These are phyloP conservation scores for Neomorphus geoffroyi DNA, from an alignment of 2,797 vertebrate species.

Conservation along the genomic window DNA sequence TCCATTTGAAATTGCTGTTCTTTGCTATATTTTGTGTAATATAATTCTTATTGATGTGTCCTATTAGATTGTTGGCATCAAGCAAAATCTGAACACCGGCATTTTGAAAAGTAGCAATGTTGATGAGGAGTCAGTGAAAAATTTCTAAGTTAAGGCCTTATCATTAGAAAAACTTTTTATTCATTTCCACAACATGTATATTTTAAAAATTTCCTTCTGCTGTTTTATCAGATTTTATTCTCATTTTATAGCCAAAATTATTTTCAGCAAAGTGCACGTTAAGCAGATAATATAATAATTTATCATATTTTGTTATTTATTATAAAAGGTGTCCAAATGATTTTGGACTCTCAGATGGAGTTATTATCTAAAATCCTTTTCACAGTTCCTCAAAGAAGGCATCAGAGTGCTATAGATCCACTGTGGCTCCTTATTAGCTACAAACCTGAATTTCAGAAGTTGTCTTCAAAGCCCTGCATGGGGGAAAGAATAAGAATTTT, in stretches of 20 bases:
- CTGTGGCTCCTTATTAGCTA: background rate
- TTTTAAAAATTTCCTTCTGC: background rate
- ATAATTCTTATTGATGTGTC: background rate
- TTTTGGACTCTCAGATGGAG: background rate
- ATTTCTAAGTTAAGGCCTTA: background rate
- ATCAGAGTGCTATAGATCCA: background rate
- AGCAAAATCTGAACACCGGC: background rate
- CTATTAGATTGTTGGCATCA: background rate
- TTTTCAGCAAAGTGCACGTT: background rate
- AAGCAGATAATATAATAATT: background rate
- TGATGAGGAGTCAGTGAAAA: background rate
- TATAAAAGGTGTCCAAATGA: slow-evolving; percentile 7
- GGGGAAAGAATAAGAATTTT: background rate
- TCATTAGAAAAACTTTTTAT: background rate
- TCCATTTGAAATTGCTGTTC: background rate
- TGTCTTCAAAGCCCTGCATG: background rate
- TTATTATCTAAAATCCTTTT: background rate
- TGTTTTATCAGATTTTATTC: background rate
- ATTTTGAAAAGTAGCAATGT: background rate
- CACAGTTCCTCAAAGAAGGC: background rate
- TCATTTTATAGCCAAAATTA: background rate
- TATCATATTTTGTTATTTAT: background rate
- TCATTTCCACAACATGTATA: background rate
- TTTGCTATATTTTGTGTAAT: background rate
- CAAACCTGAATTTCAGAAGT: slow-evolving; percentile 5